A percentile compares a stretch with the other conserved stretches of the same genome.
Conservation (phyloP, 2,113 vertebrate genomes). For the Lagenorhynchus albirostris region DNA sequence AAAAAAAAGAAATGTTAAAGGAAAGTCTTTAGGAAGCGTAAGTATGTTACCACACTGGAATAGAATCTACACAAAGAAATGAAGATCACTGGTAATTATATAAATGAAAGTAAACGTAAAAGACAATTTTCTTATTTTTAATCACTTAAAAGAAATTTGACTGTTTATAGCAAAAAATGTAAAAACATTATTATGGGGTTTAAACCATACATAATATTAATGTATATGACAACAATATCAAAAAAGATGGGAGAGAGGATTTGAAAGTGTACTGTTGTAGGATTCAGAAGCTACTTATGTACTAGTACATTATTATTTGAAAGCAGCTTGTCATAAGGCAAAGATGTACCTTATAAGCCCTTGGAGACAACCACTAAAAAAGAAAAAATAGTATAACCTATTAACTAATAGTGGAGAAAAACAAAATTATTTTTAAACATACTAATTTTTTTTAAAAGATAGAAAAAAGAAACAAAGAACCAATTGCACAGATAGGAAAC, state of each 20-base stretch:
- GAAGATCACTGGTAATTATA: not conserved
- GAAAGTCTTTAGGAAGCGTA: not conserved
- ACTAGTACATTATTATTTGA: not conserved
- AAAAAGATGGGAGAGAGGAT: not conserved
- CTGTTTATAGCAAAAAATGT: not conserved
- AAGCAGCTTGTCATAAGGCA: not conserved
- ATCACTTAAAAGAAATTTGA: not conserved
- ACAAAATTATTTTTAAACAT: not conserved
- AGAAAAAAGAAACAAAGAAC: not conserved
- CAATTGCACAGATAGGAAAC: not conserved
- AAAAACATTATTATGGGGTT: not conserved
- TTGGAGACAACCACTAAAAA: not conserved
- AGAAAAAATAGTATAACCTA: not conserved
- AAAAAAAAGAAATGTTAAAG: not conserved
- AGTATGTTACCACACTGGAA: not conserved
- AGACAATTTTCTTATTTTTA: not conserved
- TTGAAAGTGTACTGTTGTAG: not conserved
- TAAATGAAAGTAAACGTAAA: not conserved
- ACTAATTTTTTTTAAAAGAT: not conserved
- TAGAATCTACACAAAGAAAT: not conserved
- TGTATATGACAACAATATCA: not conserved
- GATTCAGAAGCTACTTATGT: not conserved
- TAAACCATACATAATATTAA: not conserved
- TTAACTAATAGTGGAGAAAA: not conserved
- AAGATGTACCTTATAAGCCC: not conserved